Conservation (phyloP, 2,888 invertebrate species). For the Napeogenes inachia region DNA sequence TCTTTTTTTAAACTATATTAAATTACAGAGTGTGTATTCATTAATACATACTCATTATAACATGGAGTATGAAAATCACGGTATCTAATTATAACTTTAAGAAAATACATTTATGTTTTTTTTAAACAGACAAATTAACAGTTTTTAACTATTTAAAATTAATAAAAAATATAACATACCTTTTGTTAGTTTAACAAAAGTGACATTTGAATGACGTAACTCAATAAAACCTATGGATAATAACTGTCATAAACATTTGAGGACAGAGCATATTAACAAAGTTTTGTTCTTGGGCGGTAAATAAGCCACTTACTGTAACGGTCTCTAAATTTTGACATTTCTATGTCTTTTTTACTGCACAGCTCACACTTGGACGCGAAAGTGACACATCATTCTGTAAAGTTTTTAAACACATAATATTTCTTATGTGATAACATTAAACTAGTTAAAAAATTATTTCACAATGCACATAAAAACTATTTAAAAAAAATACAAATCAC, state of each 20-base stretch:
- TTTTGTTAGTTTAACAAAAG: too few relatives aligned
- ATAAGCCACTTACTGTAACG: constrained; percentile 23
- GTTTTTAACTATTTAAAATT: too few relatives aligned
- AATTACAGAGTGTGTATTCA: neutral
- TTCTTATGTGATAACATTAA: constrained; percentile 12
- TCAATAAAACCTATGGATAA: too few relatives aligned
- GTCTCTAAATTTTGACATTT: constrained; percentile 31
- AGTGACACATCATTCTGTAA: constrained; percentile 29
- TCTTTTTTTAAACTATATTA: neutral
- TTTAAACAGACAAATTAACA: too few relatives aligned
- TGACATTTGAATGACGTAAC: too few relatives aligned
- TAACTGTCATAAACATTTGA: too few relatives aligned
- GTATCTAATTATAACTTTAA: too few relatives aligned
- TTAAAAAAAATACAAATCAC: constrained; percentile 16
- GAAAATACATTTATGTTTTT: too few relatives aligned
- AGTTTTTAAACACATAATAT: constrained; percentile 22
- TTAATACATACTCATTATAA: too few relatives aligned
- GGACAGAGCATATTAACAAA: neutral
- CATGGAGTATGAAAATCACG: too few relatives aligned
- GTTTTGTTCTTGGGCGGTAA: constrained; percentile 11
- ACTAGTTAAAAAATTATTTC: too few relatives aligned
- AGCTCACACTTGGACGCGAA: constrained; percentile 31
- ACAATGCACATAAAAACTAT: too few relatives aligned
- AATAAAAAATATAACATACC: neutral
- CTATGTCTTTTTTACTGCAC: constrained; percentile 29